A percentile compares a stretch with the other conserved stretches of the same genome.
These are phyloP conservation scores for Synanceia verrucosa DNA, from an alignment of 2,797 vertebrate genomes.

Conservation along the genomic window DNA sequence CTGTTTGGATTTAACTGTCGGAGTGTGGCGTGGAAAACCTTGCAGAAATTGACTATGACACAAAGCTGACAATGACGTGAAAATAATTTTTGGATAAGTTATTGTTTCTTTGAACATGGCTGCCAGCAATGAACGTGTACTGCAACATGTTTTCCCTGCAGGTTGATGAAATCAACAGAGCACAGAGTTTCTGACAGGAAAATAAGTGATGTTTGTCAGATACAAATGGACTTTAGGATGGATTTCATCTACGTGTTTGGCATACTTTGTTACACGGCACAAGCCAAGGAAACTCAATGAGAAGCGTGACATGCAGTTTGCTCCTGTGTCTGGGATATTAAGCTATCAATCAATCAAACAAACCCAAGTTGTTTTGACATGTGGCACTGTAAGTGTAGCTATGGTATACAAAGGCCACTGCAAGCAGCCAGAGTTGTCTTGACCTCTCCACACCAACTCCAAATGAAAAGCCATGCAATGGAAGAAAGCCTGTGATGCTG, in stretches of 20 bases:
- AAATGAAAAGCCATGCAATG: background rate
- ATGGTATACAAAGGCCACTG: background rate
- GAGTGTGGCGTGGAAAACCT: slow-evolving; percentile 59
- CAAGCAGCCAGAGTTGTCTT: background rate
- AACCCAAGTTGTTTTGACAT: background rate
- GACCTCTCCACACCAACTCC: background rate
- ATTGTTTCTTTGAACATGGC: slow-evolving; percentile 38
- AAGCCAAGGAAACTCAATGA: slow-evolving; percentile 6
- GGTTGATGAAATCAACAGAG: slow-evolving; percentile 55
- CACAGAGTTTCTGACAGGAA: slow-evolving; percentile 27
- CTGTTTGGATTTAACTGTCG: slow-evolving; percentile 74
- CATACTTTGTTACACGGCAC: background rate
- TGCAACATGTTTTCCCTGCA: slow-evolving; percentile 49
- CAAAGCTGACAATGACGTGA: slow-evolving; percentile 63
- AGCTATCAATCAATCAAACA: slow-evolving; percentile 3
- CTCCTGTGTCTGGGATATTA: slow-evolving; percentile 18
- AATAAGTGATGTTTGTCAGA: slow-evolving; percentile 44
- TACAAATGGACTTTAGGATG: slow-evolving; percentile 40
- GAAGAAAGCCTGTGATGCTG: background rate
- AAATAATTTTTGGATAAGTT: slow-evolving; percentile 61
- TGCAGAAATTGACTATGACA: slow-evolving; percentile 61
- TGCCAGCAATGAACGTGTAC: slow-evolving; percentile 28
- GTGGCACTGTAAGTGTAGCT: background rate
- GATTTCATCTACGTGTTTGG: slow-evolving; percentile 34
- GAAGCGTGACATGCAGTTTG: slow-evolving; percentile 15